Base-by-base conservation (phyloP, 2,888 invertebrate genomes). In the Dryobota labecula region DNA sequence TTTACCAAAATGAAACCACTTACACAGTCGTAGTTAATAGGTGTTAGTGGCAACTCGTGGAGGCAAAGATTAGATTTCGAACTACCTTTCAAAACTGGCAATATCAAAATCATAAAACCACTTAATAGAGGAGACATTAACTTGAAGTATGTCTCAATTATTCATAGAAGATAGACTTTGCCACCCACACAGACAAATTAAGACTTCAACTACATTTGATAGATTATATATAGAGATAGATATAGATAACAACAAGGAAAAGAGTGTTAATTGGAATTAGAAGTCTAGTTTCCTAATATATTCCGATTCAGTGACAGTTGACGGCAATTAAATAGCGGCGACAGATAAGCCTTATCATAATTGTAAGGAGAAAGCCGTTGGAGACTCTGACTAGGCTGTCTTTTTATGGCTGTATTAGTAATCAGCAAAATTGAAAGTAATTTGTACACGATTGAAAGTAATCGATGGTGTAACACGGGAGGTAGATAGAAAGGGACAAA, bases 321-420 rank as follows among this genome's bases (percentile, higher is more conserved):
- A 65, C 27, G 54, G 43, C 43, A 71, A 69, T 66, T 72, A 74
- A 82, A 61, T 51, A 27, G 70, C 49, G 20, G 51, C 9, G 7
- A 63, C 47, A 73, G 80, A 85, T 80, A 75, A 82, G 53, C 11
- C 41, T 75, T 84, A 85, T 75, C 77, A 84, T 66, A 72, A 77
- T n/a, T 18, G 33, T 47, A 33, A 53, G 13, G 76, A 41, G 85
- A 85, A 83, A 84, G 76, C 60, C 3, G 56, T 68, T 63, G 30
- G 24, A 41, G 51, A 41, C 60, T 57, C 56, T n/a, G 13, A 24
- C 70, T 45, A 36, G 49, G 20, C 36, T 64, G 41, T 24, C 53
- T 70, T 73, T 81, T 79, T 72, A 76, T 33, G 27, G 51, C 30
- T 57, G 20, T 67, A 62, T 47, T 11, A 53, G 56, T 62, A 67